A percentile compares a stretch with the other conserved stretches of the same genome.
Conservation (phyloP, 2,797 vertebrate species). For the Mareca strepera region DNA sequence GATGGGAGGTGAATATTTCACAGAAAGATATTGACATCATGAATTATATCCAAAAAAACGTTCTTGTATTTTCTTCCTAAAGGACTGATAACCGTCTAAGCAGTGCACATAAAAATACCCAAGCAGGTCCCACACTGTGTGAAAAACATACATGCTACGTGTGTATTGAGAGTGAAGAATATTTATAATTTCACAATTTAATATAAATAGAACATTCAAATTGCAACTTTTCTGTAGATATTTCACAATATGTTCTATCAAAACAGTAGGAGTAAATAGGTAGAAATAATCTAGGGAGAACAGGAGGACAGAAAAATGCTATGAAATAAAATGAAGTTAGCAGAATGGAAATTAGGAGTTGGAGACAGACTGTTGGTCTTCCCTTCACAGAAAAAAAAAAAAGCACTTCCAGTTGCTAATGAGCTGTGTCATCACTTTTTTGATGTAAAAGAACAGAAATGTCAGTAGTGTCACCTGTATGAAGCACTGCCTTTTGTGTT, state of each 20-base stretch:
- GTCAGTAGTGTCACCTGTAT: background rate
- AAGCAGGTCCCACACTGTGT: background rate
- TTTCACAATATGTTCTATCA: background rate
- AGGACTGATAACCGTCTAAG: background rate
- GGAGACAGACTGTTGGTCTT: background rate
- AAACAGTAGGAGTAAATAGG: background rate
- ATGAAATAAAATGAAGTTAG: background rate
- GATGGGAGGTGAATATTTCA: background rate
- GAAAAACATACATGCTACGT: background rate
- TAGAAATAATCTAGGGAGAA: background rate
- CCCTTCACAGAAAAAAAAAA: background rate
- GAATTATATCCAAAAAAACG: background rate
- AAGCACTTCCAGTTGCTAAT: background rate
- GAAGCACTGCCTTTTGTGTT: background rate
- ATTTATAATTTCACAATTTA: background rate
- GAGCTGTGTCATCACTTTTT: background rate
- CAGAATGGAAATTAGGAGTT: background rate
- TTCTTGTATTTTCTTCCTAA: background rate
- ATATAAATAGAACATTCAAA: background rate
- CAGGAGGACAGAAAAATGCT: background rate
- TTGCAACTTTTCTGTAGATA: background rate
- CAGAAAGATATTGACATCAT: background rate
- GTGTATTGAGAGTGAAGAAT: background rate
- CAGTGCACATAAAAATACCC: background rate
- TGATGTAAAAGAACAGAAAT: background rate